Evolutionary conservation across 2,888 invertebrate genomes (phyloP), one percentile per base, ranked within the genome.

Genomic region (Pachymerium ferrugineum): DNA sequence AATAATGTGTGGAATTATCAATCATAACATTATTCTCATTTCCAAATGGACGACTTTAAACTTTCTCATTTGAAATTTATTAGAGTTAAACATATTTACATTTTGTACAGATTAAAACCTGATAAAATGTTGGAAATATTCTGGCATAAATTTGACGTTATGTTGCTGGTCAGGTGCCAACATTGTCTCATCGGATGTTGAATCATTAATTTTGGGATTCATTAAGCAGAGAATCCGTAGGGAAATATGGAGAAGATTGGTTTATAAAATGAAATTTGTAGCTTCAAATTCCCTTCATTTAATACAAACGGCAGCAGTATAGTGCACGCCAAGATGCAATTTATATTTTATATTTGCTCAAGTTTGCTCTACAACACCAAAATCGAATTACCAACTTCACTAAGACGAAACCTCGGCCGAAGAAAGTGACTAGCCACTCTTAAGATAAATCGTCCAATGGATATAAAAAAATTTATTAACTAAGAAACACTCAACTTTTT

Each of bases 261-360:
- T 62, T 62, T 62, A 62, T 62, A 62, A 62, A 62, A 62, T 62
- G 62, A 62, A 62, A 62, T 62, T 62, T 62, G 62, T 25, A 62
- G 62, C 62, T 25, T 12, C 62, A 25, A 62, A 62, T 62, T 62
- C 38, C 62, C 22, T 8, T 12, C 62, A 62, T 62, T 62, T 62
- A 62, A 62, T 62, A 62, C 62, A 62, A 62, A 62, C 62, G 25
- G n/a, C 10, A 28, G 62, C 62, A 62, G 28, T 62, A 62, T 62
- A 22, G 4, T 62, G 62, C 62, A 62, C n/a, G 62, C 25, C 62
- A 62, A 62, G 62, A 62, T 62, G 62, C 62, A 62, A 62, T 62
- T 62, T 62, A 62, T 62, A 62, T 28, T 62, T 62, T 25, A 62
- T 62, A 62, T 62, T 62, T 62, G 5, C 62, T 62, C 25, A 22